These are phyloP conservation scores for Periplaneta americana DNA, from an alignment of 1,140 invertebrate genomes.

Conservation along the genomic window DNA sequence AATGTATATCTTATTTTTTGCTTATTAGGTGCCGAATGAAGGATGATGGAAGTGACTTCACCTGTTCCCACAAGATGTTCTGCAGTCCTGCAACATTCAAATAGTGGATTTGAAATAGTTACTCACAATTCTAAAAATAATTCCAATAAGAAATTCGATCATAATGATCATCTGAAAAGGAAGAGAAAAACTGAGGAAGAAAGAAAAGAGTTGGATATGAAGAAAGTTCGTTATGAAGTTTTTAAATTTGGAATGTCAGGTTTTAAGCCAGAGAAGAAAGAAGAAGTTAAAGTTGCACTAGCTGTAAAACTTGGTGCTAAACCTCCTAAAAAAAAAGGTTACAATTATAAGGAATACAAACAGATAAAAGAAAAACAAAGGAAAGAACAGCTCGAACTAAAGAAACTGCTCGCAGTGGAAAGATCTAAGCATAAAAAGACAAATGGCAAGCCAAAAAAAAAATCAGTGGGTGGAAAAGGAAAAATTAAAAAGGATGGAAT, in stretches of 20 bases:
- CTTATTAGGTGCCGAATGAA: no score
- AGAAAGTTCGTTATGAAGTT: constrained; percentile 51
- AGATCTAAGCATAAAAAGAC: constrained; percentile 43
- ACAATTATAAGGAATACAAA: constrained; percentile 51
- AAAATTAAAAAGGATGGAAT: constrained; percentile 33
- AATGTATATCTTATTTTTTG: no score
- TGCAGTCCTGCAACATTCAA: background rate
- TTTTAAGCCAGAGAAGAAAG: constrained; percentile 46
- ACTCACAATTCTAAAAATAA: background rate
- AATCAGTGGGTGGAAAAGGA: constrained; percentile 32
- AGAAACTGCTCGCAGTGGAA: constrained; percentile 39
- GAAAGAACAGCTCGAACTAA: constrained; percentile 33
- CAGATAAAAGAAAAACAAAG: constrained; percentile 34
- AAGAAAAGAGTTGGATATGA: constrained; percentile 43
- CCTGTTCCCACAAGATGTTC: background rate
- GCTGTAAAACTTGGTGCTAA: constrained; percentile 57
- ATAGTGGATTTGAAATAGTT: background rate
- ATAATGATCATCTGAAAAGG: background rate
- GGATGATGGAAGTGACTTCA: background rate
- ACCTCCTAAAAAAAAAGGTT: constrained; percentile 46
- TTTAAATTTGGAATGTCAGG: constrained; percentile 59
- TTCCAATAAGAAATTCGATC: background rate
- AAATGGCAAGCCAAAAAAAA: constrained; percentile 38
- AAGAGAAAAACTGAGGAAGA: background rate
- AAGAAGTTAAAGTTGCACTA: constrained; percentile 50